Evolutionary conservation across 2,113 vertebrate genomes (phyloP), one percentile per base, ranked within the genome.

Genomic region (Mugil cephalus): DNA sequence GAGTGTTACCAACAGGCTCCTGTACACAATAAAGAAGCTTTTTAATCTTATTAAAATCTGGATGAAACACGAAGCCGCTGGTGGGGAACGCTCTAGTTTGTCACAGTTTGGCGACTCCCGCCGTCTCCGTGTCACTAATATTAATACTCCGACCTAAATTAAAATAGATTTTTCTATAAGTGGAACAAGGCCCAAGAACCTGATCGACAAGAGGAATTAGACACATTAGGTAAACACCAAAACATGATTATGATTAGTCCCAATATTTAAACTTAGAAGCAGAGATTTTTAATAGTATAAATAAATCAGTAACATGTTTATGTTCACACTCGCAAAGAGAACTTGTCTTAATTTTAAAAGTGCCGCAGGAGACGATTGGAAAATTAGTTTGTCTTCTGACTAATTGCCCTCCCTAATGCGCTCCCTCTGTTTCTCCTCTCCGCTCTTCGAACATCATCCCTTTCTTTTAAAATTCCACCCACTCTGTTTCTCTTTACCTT

Each of bases 401-500:
- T 82, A 83, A 82, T 87, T 70, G 38, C 30, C 40, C 65, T 64
- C 77, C 34, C 63, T 74, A 58, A 77, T 82, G 72, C 69, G 13
- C 72, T 79, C 65, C 61, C 9, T 75, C 46, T 68, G 59, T 18
- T 10, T 73, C 46, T 70, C 51, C 17, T 68, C 51, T 43, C 11
- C 30, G 12, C 46, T 61, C 13, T 14, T 17, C 9, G 52, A 45
- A 79, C 38, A 53, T 68, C 0, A 1, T 76, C 64, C 42, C n/a
- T 61, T 35, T 67, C 74, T 64, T 52, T 56, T 48, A 52, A 56
- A 45, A 54, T 85, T 69, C 84, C 80, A 63, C 87, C 82, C 76
- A 86, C 87, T 55, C 54, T 24, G 5, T 67, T 70, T 83, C 51
- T 74, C 61, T 84, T 74, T 68, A 79, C 79, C 81, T 76, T 59